phyloP scores from a whole-genome alignment of 2,888 invertebrate species.

The Pteria penguin region DNA sequence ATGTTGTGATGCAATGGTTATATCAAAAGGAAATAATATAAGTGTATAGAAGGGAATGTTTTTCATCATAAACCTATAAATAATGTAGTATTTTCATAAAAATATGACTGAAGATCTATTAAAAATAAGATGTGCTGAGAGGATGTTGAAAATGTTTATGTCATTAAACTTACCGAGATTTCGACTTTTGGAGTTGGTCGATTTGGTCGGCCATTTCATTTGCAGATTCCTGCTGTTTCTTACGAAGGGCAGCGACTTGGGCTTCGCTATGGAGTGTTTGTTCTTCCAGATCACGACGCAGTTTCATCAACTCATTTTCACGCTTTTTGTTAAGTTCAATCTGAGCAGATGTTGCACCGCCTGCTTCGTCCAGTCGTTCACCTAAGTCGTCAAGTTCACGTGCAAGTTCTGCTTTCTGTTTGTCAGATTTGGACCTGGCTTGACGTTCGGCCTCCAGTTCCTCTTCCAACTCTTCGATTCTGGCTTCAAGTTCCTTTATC shows the following conservation, averaged over 20 bases:
- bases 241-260: constrained; percentile 96
- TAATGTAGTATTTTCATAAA: no score
- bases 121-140: no score
- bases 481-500: constrained; percentile 95
- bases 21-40: no score
- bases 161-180: constrained; percentile 90
- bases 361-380: constrained; percentile 91
- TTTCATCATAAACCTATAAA: no score
- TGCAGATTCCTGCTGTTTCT: constrained; percentile 99
- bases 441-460: constrained; percentile 99
- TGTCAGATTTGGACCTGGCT: constrained; percentile 98
- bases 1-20: no score
- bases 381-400: constrained; percentile 93
- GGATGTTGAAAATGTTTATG: no score
- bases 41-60: no score
- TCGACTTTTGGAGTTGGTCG: constrained; percentile 99
- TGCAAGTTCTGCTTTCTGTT: constrained; percentile 97
- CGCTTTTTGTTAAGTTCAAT: constrained; percentile 99
- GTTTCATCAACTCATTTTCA: constrained; percentile 98
- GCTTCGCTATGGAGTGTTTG: constrained; percentile 99
- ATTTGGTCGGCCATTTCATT: constrained; percentile 99
- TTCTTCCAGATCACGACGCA: constrained; percentile 98
- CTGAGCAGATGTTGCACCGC: constrained; percentile 99
- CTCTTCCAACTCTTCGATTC: constrained; percentile 99
- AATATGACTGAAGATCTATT: no score